Conservation (phyloP, 2,888 invertebrate genomes). For the Himalopsyche kuldschensis region DNA sequence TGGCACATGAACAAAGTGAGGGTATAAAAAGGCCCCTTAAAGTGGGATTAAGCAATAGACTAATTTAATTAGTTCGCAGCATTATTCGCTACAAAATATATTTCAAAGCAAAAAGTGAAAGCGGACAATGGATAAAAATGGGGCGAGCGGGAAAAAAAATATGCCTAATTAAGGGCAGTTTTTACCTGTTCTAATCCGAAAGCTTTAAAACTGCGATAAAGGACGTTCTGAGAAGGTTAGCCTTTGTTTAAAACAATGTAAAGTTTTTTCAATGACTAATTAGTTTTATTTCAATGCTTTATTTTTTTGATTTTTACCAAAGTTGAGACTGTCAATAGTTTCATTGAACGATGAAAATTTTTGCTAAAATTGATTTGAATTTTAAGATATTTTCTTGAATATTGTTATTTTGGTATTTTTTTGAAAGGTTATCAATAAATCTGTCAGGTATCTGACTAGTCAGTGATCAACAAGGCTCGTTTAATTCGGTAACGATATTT, state of each 20-base stretch:
- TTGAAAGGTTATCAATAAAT: too few relatives aligned
- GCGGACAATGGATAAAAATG: not conserved
- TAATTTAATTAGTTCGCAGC: constrained; percentile 21
- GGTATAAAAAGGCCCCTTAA: not conserved
- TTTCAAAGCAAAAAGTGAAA: not conserved
- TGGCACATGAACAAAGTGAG: not conserved
- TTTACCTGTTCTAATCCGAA: not conserved
- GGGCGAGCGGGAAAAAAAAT: not conserved
- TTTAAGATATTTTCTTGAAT: too few relatives aligned
- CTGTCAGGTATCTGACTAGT: too few relatives aligned
- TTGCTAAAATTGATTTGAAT: too few relatives aligned
- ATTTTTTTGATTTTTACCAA: too few relatives aligned
- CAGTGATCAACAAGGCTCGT: too few relatives aligned
- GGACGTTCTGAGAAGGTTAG: not conserved
- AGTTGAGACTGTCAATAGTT: too few relatives aligned
- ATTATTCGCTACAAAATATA: constrained; percentile 1
- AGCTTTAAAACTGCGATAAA: not conserved
- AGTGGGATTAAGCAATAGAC: constrained; percentile 15
- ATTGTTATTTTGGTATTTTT: too few relatives aligned
- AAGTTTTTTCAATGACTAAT: not conserved
- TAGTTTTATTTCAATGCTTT: not conserved
- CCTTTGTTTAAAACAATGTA: not conserved
- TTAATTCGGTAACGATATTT: too few relatives aligned
- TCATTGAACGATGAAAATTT: too few relatives aligned
- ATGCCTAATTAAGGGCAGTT: not conserved